Percentiles rank a stretch among this genome's conserved stretches.
Conservation (phyloP, 2,888 invertebrate species). For the Agriopis aurantiaria region DNA sequence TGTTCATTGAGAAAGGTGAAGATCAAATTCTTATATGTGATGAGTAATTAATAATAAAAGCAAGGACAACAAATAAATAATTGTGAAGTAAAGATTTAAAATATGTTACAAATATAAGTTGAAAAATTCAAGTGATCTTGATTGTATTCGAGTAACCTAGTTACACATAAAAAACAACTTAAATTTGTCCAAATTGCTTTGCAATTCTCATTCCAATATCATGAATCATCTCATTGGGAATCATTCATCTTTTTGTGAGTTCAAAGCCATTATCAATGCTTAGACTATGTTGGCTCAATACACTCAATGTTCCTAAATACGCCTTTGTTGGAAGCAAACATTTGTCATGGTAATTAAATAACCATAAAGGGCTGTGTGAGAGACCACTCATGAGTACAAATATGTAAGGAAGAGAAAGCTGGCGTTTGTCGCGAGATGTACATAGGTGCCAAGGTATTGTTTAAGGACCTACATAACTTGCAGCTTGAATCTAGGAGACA, state of each 20-base stretch:
- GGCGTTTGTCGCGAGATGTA: slow-evolving; percentile 43
- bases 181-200: slow-evolving; percentile 3
- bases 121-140: too few relatives aligned
- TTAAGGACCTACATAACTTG: slow-evolving; percentile 38
- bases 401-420: slow-evolving; percentile 60
- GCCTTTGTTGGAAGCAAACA: slow-evolving; percentile 32
- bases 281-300: slow-evolving; percentile 23
- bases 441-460: slow-evolving; percentile 60
- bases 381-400: slow-evolving; percentile 46
- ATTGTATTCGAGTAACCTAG: too few relatives aligned
- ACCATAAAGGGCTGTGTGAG: slow-evolving; percentile 46
- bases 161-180: neutral
- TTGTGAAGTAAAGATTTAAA: neutral
- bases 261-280: slow-evolving; percentile 3
- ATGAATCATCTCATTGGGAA: slow-evolving; percentile 3
- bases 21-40: neutral
- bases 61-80: neutral
- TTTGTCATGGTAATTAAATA: slow-evolving; percentile 43
- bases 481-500: slow-evolving; percentile 13
- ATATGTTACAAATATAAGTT: too few relatives aligned
- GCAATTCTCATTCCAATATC: slow-evolving; percentile 2
- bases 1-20: neutral
- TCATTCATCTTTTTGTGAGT: slow-evolving; percentile 3
- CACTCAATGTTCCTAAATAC: slow-evolving; percentile 31
- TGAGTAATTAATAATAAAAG: slow-evolving; percentile 14